Evolutionary conservation across 35 echinoderm and acorn worm genomes (phyloP), one percentile per base, ranked within the genome.

Genomic region (Ophiothrix spiculata): DNA sequence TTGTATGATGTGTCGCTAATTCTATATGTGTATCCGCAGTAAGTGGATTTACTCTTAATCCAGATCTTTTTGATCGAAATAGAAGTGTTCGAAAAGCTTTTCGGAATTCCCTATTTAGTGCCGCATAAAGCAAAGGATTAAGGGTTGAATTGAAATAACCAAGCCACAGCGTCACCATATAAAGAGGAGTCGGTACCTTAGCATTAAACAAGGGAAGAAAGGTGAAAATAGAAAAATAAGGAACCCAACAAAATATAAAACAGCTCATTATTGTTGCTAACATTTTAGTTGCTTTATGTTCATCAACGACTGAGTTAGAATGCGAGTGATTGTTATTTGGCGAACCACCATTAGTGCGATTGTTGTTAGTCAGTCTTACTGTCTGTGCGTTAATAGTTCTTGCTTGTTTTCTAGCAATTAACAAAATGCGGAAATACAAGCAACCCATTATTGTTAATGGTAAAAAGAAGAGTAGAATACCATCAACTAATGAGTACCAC

Each of bases 221-320:
- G 25, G 92, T 93, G 37, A 93, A 93, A 37, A 89, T 75, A 32
- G 82, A 90, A 77, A 93, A 93, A 60, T 93, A 93, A 0, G 92
- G 92, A 0, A 93, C 92, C 92, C 92, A 93, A 34, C 92, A 93
- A 23, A 93, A 77, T n/a, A 93, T 85, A 56, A 93, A 93, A 85
- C 92, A 88, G 0, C 92, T 83, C 92, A 93, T 93, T 12, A 93
- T 88, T 15, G 86, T 84, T 11, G 87, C 92, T 19, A 93, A 75
- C 82, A 93, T 85, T 85, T 93, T 93, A 23, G 87, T 89, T 0
- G 92, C 87, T 79, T 84, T 87, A 74, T 93, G 92, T 81, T 93
- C 92, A 41, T 93, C 92, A 25, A 93, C 90, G 0, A 80, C 90
- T 14, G 85, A 60, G 1, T 73, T 79, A 60, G 64, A 64, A 10